A percentile compares a stretch with the other conserved stretches of the same genome.
Evolutionary conservation across 2,888 invertebrate genomes (phyloP).

Genomic region (Heteromurus nitidus): DNA sequence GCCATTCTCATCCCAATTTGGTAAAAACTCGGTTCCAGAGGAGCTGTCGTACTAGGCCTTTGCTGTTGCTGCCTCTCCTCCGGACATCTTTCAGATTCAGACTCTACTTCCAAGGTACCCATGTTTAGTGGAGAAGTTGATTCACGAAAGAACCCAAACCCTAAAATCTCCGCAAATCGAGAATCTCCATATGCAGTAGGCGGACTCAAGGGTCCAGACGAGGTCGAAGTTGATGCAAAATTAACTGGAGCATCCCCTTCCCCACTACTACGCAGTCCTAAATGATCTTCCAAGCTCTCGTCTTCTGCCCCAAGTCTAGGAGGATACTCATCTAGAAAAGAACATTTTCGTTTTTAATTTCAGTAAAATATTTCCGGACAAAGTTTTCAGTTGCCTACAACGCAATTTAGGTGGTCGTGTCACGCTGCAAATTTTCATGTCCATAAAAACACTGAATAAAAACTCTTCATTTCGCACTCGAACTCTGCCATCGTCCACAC

Average conservation of each 20-base stretch:
- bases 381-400: no score
- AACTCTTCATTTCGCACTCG: no score
- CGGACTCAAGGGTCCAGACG: slow-evolving; percentile 10
- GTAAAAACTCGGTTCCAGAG: slow-evolving; percentile 75
- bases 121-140: slow-evolving; percentile 64
- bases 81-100: slow-evolving; percentile 30
- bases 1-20: slow-evolving; percentile 72
- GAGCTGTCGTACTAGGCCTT: slow-evolving; percentile 73
- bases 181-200: slow-evolving; percentile 57
- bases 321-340: no score
- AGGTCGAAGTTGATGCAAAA: slow-evolving; percentile 30
- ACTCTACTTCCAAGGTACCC: slow-evolving; percentile 55
- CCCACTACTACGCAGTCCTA: slow-evolving; percentile 47
- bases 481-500: no score
- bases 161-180: slow-evolving; percentile 71
- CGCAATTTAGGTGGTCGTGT: no score
- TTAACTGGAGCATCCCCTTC: slow-evolving; percentile 48
- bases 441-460: no score
- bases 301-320: neutral
- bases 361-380: no score
- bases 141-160: slow-evolving; percentile 67
- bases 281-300: slow-evolving; percentile 63
- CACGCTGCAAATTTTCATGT: no score
- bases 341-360: no score
- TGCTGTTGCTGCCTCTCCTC: slow-evolving; percentile 33